Evolutionary conservation across 2,797 vertebrate species (phyloP), one percentile per base, ranked within the genome.

Genomic region (Sebastiscus albofasciatus): DNA sequence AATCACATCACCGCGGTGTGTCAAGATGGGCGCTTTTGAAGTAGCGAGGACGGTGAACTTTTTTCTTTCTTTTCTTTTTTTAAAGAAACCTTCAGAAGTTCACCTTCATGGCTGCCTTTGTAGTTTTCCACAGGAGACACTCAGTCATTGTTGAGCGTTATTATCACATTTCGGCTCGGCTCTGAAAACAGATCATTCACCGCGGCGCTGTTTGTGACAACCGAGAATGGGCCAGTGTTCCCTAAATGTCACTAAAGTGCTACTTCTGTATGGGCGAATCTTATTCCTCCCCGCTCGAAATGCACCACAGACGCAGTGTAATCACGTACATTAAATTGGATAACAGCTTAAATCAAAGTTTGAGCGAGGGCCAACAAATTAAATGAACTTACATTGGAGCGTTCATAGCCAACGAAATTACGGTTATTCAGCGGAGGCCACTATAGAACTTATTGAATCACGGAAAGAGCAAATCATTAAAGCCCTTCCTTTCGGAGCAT

Each of bases 71-170:
- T 42, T 42, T 74, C 72, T 20, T 42, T 69, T 72, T 62, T 33
- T 4, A 2, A 75, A 73, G 52, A 72, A 83, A 81, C 26, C 70
- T 74, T 88, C 16, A 75, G 75, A 86, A 84, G 66, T 89, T 94
- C 81, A 88, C 85, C 89, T 90, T 89, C 76, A 64, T 18, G 52
- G 10, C 67, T 31, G 81, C 72, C 81, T 94, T 89, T 88, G 88
- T 85, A 84, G 82, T 80, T 90, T 76, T 76, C 70, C 70, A 39
- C 60, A 8, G 52, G 67, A 84, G 77, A 82, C 54, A 11, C 55
- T 78, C 79, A 82, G 72, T 83, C 83, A 81, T 71, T 67, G 77
- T 68, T 60, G 67, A 78, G 36, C n/a, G 55, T 65, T 80, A 79
- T 84, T 73, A 86, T 85, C 72, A 46, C 31, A 16, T 80, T 79